A percentile compares a stretch with the other conserved stretches of the same genome.
phyloP scores from a whole-genome alignment of 2,888 invertebrate species.

The Belgica antarctica region DNA sequence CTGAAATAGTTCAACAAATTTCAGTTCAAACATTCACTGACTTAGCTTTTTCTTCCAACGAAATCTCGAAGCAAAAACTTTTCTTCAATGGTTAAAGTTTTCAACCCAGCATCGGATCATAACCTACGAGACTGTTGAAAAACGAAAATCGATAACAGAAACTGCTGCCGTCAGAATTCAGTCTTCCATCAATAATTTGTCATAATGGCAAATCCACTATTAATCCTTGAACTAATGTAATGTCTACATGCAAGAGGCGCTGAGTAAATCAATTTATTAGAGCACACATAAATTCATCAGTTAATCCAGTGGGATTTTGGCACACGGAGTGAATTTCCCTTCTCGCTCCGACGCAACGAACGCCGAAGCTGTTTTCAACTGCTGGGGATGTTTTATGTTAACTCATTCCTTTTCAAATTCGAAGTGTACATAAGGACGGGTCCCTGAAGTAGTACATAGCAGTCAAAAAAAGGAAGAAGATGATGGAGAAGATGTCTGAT shows the following conservation, averaged over 20 bases:
- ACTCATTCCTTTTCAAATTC: conserved; percentile 1
- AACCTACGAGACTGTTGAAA: conserved; percentile 21
- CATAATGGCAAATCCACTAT: conserved; percentile 38
- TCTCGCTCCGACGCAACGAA: conserved; percentile 15
- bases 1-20: too few relatives aligned
- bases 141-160: conserved; percentile 32
- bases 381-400: not conserved
- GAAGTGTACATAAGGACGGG: not conserved
- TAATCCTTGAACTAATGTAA: conserved; percentile 43
- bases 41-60: too few relatives aligned
- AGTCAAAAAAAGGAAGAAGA: conserved; percentile 12
- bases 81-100: not conserved
- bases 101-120: not conserved
- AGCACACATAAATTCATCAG: conserved; percentile 35
- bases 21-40: too few relatives aligned
- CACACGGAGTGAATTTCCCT: not conserved
- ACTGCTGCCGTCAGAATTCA: conserved; percentile 9
- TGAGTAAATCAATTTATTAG: conserved; percentile 39
- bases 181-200: conserved; percentile 39
- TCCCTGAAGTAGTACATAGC: not conserved
- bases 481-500: conserved; percentile 13
- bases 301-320: conserved; percentile 15
- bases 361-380: conserved; percentile 1
- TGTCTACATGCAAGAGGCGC: conserved; percentile 32
- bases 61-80: not conserved